Conservation (phyloP, 2,888 invertebrate genomes). For the Aspidiotus destructor region DNA sequence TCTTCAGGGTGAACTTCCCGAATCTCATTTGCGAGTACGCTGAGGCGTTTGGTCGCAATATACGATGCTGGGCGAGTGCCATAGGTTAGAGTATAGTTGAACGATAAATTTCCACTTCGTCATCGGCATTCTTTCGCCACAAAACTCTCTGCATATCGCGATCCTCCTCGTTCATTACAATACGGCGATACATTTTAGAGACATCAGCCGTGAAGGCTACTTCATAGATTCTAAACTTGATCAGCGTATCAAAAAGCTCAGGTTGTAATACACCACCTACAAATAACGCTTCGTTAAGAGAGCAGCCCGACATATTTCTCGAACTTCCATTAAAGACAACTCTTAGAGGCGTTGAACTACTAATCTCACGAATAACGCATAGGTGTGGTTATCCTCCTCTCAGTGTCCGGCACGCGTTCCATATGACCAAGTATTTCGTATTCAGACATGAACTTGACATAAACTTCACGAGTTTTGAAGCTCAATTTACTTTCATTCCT, state of each 20-base stretch:
- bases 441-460: too few relatives aligned
- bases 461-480: too few relatives aligned
- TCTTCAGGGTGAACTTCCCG: not conserved
- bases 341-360: slow-evolving; percentile 36
- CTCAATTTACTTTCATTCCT: too few relatives aligned
- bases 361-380: slow-evolving; percentile 34
- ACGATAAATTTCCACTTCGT: not conserved
- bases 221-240: not conserved
- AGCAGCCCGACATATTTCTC: slow-evolving; percentile 24
- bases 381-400: too few relatives aligned
- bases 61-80: not conserved
- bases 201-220: slow-evolving; percentile 7
- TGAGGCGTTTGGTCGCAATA: slow-evolving; percentile 10
- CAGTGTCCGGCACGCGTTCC: too few relatives aligned
- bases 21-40: not conserved
- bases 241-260: not conserved
- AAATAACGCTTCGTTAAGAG: not conserved
- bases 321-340: slow-evolving; percentile 38
- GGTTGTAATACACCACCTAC: not conserved
- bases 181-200: slow-evolving; percentile 15
- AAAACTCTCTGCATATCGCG: slow-evolving; percentile 7
- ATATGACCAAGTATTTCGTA: too few relatives aligned
- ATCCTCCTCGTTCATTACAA: not conserved
- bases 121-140: not conserved
- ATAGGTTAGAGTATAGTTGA: slow-evolving; percentile 11